A percentile compares a stretch with the other conserved stretches of the same genome.
Conservation (phyloP, 2,113 vertebrate species). For the Elgaria multicarinata region DNA sequence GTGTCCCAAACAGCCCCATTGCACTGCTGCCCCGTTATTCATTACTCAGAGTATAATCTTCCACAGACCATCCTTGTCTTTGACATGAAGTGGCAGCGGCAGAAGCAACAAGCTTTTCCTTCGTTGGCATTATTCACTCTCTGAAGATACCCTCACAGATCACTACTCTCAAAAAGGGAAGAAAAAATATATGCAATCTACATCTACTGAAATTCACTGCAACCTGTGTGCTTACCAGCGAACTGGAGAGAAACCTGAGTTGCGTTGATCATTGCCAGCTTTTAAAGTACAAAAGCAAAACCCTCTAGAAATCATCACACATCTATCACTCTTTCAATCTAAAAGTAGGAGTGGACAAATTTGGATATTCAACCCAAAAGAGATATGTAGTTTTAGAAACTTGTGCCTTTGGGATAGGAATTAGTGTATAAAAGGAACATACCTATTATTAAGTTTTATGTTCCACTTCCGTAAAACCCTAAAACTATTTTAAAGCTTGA, state of each 20-base stretch:
- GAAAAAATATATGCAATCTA: neutral
- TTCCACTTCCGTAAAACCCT: neutral
- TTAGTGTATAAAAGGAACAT: neutral
- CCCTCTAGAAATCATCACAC: neutral
- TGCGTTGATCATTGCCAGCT: neutral
- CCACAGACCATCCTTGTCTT: neutral
- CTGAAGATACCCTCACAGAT: neutral
- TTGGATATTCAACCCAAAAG: neutral
- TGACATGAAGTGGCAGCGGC: neutral
- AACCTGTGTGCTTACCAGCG: neutral
- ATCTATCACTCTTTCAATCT: neutral
- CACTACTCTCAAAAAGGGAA: neutral
- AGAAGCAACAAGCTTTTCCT: too few species aligned
- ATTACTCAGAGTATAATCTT: neutral
- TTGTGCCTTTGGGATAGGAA: neutral
- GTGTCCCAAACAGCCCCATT: neutral
- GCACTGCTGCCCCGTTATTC: neutral
- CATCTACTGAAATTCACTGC: neutral
- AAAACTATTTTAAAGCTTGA: neutral
- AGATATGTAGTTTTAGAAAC: neutral
- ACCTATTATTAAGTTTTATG: neutral
- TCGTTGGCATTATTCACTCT: neutral
- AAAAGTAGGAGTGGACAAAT: neutral
- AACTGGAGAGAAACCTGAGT: neutral
- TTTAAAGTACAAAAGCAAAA: neutral